phyloP scores from a whole-genome alignment of 2,888 invertebrate genomes.

The Aethes cnicana region DNA sequence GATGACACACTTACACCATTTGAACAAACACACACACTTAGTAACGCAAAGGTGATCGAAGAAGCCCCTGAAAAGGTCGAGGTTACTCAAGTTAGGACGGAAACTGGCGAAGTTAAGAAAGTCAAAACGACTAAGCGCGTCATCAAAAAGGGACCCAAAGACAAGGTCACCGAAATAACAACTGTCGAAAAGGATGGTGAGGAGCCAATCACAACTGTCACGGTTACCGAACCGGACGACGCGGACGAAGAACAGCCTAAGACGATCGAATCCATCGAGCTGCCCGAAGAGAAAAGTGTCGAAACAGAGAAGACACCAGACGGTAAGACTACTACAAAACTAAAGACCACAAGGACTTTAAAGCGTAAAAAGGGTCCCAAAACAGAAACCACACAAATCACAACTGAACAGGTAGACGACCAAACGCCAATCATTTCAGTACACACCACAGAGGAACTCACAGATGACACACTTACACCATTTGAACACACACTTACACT shows the following conservation, averaged over 20 bases:
- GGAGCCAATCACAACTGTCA: conserved; percentile 51
- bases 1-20: conserved; percentile 42
- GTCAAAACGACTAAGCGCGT: conserved; percentile 65
- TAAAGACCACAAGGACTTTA: conserved; percentile 28
- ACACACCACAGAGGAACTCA: too few relatives aligned
- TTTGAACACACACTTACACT: conserved; percentile 16
- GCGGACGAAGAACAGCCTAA: conserved; percentile 47
- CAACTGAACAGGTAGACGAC: too few relatives aligned
- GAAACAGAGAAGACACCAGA: conserved; percentile 18
- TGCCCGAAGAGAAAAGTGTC: conserved; percentile 49
- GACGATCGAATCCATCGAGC: conserved; percentile 40
- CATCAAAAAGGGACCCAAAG: conserved; percentile 66
- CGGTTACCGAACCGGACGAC: conserved; percentile 52
- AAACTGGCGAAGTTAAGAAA: conserved; percentile 51
- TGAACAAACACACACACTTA: conserved; percentile 14
- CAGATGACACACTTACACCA: too few relatives aligned
- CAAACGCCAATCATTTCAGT: too few relatives aligned
- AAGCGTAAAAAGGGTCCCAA: too few relatives aligned
- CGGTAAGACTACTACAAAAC: conserved; percentile 25
- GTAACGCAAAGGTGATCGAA: conserved; percentile 45
- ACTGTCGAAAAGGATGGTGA: conserved; percentile 65
- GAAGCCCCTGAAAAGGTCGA: conserved; percentile 57
- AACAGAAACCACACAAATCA: too few relatives aligned
- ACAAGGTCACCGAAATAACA: conserved; percentile 71
- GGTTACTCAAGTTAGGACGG: conserved; percentile 59